A percentile compares a stretch with the other conserved stretches of the same genome.
Conservation (phyloP, 1,140 invertebrate species). For the Cataglyphis hispanica region DNA sequence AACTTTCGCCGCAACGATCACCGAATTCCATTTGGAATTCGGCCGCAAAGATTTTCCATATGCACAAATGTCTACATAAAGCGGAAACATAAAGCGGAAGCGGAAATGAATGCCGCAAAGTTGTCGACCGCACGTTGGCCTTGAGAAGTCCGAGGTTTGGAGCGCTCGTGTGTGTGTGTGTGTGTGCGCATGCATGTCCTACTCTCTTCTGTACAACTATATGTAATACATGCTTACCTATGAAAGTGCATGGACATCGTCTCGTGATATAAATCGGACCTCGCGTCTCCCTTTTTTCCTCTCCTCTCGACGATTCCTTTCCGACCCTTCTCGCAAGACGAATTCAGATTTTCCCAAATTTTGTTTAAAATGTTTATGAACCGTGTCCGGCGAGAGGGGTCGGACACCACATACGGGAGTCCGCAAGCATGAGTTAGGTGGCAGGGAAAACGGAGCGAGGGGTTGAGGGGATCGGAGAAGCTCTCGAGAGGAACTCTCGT, state of each 20-base stretch:
- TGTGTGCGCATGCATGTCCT: not conserved
- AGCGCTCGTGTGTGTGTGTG: too few relatives aligned
- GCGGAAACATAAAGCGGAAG: slow-evolving; percentile 75
- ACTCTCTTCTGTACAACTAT: not conserved
- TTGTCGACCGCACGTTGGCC: slow-evolving; percentile 76
- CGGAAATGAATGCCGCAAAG: slow-evolving; percentile 72
- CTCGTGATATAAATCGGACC: slow-evolving; percentile 33
- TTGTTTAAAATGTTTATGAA: slow-evolving; percentile 86
- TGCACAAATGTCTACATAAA: slow-evolving; percentile 79
- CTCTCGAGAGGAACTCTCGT: slow-evolving; percentile 62
- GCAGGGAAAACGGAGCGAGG: slow-evolving; percentile 23
- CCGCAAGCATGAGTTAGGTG: slow-evolving; percentile 16
- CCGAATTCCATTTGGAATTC: not conserved
- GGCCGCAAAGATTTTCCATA: slow-evolving; percentile 74
- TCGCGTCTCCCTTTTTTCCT: slow-evolving; percentile 1
- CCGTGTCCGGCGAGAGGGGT: slow-evolving; percentile 81
- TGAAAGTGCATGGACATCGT: slow-evolving; percentile 65
- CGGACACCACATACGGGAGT: slow-evolving; percentile 49
- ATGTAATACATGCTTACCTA: slow-evolving; percentile 28
- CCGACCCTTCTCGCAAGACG: slow-evolving; percentile 67
- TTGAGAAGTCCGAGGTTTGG: slow-evolving; percentile 58
- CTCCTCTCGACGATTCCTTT: slow-evolving; percentile 39
- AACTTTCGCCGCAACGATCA: slow-evolving; percentile 33
- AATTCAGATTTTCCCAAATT: slow-evolving; percentile 83
- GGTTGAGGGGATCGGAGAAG: not conserved